Conservation (phyloP, 2,888 invertebrate genomes). For the Ophion ellenae region DNA sequence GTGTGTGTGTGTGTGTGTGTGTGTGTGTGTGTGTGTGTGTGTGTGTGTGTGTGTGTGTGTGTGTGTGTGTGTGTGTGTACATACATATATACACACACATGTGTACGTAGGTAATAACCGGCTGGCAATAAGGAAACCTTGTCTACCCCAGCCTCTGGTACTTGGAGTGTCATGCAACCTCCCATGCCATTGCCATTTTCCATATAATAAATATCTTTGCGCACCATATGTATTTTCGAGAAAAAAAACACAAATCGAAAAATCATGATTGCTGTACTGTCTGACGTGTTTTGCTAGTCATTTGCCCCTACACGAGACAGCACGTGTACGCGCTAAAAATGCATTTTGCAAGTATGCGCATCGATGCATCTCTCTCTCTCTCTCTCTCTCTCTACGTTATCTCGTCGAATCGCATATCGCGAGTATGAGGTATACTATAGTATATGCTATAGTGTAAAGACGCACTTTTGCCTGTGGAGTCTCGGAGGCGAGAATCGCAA, state of each 20-base stretch:
- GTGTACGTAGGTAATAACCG: slow-evolving; percentile 13
- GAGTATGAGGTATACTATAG: not conserved
- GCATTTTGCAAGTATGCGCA: slow-evolving; percentile 42
- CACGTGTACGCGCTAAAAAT: slow-evolving; percentile 69
- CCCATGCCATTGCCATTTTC: slow-evolving; percentile 41
- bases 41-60: too few species aligned
- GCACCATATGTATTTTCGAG: slow-evolving; percentile 10
- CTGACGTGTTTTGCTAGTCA: slow-evolving; percentile 40
- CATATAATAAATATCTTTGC: slow-evolving; percentile 39
- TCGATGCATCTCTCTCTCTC: slow-evolving; percentile 32
- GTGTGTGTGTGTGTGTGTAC: too few species aligned
- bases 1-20: too few species aligned
- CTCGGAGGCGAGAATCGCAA: slow-evolving; percentile 52
- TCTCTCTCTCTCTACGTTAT: slow-evolving; percentile 13
- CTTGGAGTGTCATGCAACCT: slow-evolving; percentile 31
- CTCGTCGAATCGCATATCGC: slow-evolving; percentile 15
- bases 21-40: too few species aligned
- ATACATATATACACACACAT: not conserved
- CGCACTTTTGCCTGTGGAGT: slow-evolving; percentile 25
- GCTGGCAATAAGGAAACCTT: slow-evolving; percentile 30
- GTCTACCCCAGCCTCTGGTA: not conserved
- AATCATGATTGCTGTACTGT: not conserved
- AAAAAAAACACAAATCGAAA: not conserved
- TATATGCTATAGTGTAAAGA: slow-evolving; percentile 29
- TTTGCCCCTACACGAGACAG: slow-evolving; percentile 55